These are phyloP conservation scores for Neoarius graeffei DNA, from an alignment of 2,113 vertebrate species.

Conservation along the genomic window DNA sequence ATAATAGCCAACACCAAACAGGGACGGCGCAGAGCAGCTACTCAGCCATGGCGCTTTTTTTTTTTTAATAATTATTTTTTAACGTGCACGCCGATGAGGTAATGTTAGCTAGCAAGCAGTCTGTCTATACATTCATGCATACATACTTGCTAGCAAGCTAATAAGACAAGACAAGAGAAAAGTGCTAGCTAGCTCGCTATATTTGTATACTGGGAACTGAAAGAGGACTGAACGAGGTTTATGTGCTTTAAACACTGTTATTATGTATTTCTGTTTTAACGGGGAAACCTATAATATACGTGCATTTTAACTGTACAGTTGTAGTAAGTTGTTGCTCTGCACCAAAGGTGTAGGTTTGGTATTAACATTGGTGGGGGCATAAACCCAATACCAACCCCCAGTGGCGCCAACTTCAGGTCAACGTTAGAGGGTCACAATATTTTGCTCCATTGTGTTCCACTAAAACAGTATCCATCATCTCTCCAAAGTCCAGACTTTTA, in stretches of 20 bases:
- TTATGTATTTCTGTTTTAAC: neutral
- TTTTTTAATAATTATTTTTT: neutral
- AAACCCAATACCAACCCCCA: too few species aligned
- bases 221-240: neutral
- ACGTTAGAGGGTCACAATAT: too few species aligned
- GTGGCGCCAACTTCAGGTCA: too few species aligned
- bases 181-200: neutral
- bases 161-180: neutral
- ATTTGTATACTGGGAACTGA: neutral
- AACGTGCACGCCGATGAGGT: neutral
- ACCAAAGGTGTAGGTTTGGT: neutral
- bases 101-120: neutral
- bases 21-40: neutral
- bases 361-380: too few species aligned
- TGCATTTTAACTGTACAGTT: neutral
- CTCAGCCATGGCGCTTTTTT: neutral
- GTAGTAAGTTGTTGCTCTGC: neutral
- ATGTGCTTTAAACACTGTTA: neutral
- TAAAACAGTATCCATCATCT: too few species aligned
- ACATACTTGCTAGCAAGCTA: neutral
- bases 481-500: too few species aligned
- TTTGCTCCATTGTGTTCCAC: too few species aligned
- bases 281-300: neutral
- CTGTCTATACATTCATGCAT: neutral
- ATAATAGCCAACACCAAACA: neutral